A percentile compares a stretch with the other conserved stretches of the same genome.
These are phyloP conservation scores for Miniopterus natalensis DNA, from an alignment of 2,113 vertebrate genomes.

Conservation along the genomic window DNA sequence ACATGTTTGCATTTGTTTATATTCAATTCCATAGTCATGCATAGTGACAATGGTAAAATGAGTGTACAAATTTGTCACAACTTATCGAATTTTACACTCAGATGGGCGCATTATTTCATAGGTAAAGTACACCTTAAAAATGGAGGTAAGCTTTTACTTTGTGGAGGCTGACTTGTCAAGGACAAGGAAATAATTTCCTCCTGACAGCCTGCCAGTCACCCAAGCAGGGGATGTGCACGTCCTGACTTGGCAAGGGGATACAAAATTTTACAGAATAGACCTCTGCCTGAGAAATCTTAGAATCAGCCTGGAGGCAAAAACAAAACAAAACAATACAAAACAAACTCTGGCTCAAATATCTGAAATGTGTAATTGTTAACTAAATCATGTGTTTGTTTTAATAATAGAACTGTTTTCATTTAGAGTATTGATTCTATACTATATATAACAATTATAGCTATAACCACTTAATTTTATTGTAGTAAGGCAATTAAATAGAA, in stretches of 20 bases:
- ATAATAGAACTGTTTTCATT: slow-evolving; percentile 67
- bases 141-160: neutral
- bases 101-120: neutral
- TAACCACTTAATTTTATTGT: slow-evolving; percentile 77
- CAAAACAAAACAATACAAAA: neutral
- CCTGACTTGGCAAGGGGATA: neutral
- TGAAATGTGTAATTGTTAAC: slow-evolving; percentile 61
- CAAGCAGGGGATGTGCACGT: neutral
- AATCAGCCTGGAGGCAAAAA: neutral
- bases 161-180: neutral
- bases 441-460: slow-evolving; percentile 72
- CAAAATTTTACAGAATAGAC: neutral
- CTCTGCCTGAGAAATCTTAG: neutral
- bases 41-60: neutral
- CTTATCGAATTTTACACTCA: neutral
- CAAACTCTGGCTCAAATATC: slow-evolving; percentile 50
- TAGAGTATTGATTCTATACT: slow-evolving; percentile 60
- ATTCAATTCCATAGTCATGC: neutral
- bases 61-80: neutral
- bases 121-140: neutral
- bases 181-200: neutral
- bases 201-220: neutral
- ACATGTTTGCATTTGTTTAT: slow-evolving; percentile 13
- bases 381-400: slow-evolving; percentile 71
- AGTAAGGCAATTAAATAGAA: slow-evolving; percentile 76